Evolutionary conservation across 2,888 invertebrate species (phyloP).

Genomic region (Pseudococcus jackbeardsleyi): DNA sequence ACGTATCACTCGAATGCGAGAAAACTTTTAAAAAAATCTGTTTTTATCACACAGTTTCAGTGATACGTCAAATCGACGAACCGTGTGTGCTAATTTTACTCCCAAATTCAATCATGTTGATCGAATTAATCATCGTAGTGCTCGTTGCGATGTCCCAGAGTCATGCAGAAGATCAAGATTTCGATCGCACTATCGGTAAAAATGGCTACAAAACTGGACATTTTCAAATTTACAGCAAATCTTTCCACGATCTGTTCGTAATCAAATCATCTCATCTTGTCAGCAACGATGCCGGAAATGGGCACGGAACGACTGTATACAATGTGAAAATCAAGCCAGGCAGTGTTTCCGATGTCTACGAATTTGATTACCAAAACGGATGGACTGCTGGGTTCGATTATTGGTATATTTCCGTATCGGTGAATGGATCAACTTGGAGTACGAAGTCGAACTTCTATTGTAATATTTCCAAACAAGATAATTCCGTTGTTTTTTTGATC

Average conservation of each 20-base stretch:
- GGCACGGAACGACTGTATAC: not conserved
- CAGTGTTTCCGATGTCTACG: not conserved
- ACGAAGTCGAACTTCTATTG: not conserved
- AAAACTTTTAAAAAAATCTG: too few species aligned
- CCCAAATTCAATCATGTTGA: too few species aligned
- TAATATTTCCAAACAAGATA: not conserved
- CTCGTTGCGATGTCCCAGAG: too few species aligned
- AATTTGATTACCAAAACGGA: not conserved
- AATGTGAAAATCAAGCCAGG: not conserved
- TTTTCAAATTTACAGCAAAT: too few species aligned
- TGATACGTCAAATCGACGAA: too few species aligned
- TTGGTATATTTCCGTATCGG: not conserved
- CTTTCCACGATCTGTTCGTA: not conserved
- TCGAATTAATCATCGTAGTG: too few species aligned
- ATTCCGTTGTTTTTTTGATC: not conserved
- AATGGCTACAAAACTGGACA: too few species aligned
- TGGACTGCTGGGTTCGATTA: not conserved
- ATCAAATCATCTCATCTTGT: not conserved
- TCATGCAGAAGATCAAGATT: too few species aligned
- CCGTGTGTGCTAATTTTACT: too few species aligned
- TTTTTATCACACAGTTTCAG: too few species aligned
- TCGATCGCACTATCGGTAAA: too few species aligned
- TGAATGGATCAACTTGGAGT: not conserved
- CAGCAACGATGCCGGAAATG: not conserved
- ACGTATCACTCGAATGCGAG: too few species aligned